Conservation (phyloP, 2,888 invertebrate genomes). For the Aphidoletes aphidimyza region DNA sequence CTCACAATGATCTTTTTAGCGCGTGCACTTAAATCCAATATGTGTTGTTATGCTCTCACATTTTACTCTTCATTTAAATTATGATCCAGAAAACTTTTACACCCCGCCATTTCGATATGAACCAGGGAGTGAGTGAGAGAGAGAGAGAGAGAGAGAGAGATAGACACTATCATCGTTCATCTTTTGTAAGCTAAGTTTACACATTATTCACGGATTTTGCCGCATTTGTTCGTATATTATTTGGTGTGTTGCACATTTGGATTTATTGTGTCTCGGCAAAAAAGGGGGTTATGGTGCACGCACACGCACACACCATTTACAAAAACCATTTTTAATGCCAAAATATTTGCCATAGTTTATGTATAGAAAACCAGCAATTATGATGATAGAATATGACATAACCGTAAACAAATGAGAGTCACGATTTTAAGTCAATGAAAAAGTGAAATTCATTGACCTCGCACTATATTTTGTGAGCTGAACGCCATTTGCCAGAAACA, state of each 20-base stretch:
- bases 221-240: neutral
- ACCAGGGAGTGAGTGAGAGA: no score
- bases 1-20: neutral
- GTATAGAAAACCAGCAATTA: neutral
- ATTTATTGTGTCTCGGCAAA: neutral
- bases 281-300: no score
- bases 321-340: no score
- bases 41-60: neutral
- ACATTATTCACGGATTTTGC: no score
- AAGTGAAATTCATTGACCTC: constrained; percentile 22
- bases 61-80: neutral
- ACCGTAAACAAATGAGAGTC: neutral
- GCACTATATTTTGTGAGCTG: no score
- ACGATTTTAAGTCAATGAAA: neutral
- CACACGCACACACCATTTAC: no score
- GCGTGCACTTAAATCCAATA: neutral
- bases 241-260: neutral
- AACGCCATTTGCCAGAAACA: neutral
- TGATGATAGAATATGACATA: neutral
- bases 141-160: no score
- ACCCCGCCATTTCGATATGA: neutral
- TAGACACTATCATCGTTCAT: constrained; percentile 7
- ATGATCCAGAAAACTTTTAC: neutral
- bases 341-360: neutral
- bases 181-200: neutral